These are phyloP conservation scores for Aplysina aerophoba DNA, from an alignment of 37 sponge, comb jelly and placozoan genomes.

Conservation along the genomic window DNA sequence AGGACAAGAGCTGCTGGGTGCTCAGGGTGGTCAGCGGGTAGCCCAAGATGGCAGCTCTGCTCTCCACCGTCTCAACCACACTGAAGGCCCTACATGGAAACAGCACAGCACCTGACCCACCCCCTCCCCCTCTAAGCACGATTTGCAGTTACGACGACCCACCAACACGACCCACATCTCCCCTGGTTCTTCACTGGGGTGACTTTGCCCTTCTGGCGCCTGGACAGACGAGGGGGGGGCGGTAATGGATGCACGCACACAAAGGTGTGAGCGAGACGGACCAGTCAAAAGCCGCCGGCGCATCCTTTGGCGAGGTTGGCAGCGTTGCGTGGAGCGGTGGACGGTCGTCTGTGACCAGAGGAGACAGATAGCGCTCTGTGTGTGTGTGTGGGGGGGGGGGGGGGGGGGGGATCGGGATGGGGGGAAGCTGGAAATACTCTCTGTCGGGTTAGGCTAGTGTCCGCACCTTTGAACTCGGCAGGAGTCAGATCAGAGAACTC, in stretches of 20 bases:
- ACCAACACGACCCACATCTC: conserved; percentile 92
- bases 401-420: too few species aligned
- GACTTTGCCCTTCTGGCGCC: conserved; percentile 47
- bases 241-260: neutral
- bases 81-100: conserved; percentile 76
- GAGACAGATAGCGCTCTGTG: too few species aligned
- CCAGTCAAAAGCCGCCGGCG: conserved; percentile 33
- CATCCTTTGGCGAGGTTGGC: neutral
- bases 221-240: neutral
- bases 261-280: neutral
- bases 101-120: neutral
- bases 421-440: too few species aligned
- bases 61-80: conserved; percentile 79
- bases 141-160: conserved; percentile 10
- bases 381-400: too few species aligned
- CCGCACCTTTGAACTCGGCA: conserved; percentile 70
- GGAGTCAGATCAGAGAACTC: conserved; percentile 85
- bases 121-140: neutral
- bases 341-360: too few species aligned
- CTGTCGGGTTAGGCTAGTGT: too few species aligned
- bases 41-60: conserved; percentile 56
- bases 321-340: too few species aligned
- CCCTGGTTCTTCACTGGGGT: conserved; percentile 58
- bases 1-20: conserved; percentile 84
- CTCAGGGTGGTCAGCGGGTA: conserved; percentile 45